Evolutionary conservation across 1,140 invertebrate genomes (phyloP), one percentile per base, ranked within the genome.

Genomic region (Musca domestica): DNA sequence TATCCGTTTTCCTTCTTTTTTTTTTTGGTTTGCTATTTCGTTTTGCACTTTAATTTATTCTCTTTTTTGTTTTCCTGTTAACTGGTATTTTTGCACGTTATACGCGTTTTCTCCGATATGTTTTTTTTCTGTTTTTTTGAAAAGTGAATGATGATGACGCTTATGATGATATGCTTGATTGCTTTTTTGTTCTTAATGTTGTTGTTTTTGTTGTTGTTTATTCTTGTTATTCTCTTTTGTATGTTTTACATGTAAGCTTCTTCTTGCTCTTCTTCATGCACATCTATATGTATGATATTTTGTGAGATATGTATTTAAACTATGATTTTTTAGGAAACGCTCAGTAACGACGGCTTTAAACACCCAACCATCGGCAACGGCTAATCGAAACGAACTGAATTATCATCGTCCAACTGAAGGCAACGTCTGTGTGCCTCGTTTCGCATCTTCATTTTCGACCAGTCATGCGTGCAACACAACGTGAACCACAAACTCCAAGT

Each of bases 301-400:
- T 41, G 34, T 41, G 34, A 9, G 34, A 41, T 41, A 41, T 41
- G 34, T 41, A 41, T 12, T 41, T 41, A 9, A 41, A 12, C 12
- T 41, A 9, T 41, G 34, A 41, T 41, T 41, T 41, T n/a, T 41
- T 41, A 41, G 34, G 34, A 12, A 9, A 41, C 34, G 10, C 34
- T 41, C 34, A 41, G 10, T 41, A 41, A 41, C 34, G 34, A 41
- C 56, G 19, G 19, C 34, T 41, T 61, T 34, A 41, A 41, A 20
- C 56, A 61, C 27, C 52, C 56, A 61, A 61, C 56, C 56, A 34
- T 61, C 56, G 56, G 25, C 25, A 27, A 61, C 27, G n/a, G 56
- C 56, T 34, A 61, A 61, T 61, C 56, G 27, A 61, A 19, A 61
- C 56, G 56, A 61, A 61, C 56, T 61, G 56, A 61, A 61, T 27